phyloP scores from a whole-genome alignment of 2,888 invertebrate genomes.

The Rotaria magnacalcarata region DNA sequence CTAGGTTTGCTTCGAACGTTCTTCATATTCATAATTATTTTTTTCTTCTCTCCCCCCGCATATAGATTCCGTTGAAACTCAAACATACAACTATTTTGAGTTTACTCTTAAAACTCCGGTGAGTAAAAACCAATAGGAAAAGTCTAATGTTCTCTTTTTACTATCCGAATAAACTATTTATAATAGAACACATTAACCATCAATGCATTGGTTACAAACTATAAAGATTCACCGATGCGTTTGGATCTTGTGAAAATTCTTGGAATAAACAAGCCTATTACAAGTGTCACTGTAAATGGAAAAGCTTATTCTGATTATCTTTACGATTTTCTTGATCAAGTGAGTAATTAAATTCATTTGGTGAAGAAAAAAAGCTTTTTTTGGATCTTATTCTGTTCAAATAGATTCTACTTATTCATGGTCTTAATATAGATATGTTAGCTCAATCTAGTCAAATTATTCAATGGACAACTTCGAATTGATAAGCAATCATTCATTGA shows the following conservation, averaged over 20 bases:
- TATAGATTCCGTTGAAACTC: constrained; percentile 31
- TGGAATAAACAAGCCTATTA: constrained; percentile 18
- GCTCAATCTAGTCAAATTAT: neutral
- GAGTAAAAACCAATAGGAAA: neutral
- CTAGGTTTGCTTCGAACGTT: constrained; percentile 51
- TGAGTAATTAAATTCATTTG: neutral
- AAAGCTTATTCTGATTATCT: constrained; percentile 25
- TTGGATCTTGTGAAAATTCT: constrained; percentile 38
- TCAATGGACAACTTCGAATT: neutral
- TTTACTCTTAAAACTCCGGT: neutral
- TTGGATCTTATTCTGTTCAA: neutral
- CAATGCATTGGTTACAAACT: neutral
- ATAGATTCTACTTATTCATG: constrained; percentile 14
- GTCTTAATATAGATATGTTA: neutral
- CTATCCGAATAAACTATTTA: no score
- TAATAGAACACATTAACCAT: constrained; percentile 2
- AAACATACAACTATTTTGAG: constrained; percentile 39
- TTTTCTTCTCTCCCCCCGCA: neutral
- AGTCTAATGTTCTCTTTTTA: no score
- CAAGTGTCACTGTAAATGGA: constrained; percentile 33
- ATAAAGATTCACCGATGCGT: neutral
- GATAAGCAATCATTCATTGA: neutral
- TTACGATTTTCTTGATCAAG: constrained; percentile 37
- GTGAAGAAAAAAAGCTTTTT: neutral
- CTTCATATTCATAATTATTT: neutral